These are phyloP conservation scores for Oostethus manadensis DNA, from an alignment of 2,113 vertebrate genomes.

Conservation along the genomic window DNA sequence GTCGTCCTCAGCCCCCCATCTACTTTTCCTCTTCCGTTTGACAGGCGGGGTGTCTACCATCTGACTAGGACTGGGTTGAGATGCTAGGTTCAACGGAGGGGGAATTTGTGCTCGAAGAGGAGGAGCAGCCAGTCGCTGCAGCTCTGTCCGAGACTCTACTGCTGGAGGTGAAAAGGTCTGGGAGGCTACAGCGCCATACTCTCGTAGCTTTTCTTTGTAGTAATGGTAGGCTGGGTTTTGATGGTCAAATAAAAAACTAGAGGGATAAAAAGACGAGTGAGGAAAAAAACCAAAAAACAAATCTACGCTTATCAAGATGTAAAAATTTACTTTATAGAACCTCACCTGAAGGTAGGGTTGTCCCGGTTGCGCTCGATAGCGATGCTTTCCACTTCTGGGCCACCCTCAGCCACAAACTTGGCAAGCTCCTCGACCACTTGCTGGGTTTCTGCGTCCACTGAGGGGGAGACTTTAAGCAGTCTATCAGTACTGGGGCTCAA, in stretches of 20 bases:
- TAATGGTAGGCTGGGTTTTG: conserved; percentile 81
- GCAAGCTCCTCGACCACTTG: conserved; percentile 88
- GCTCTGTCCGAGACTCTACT: conserved; percentile 6
- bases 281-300: neutral
- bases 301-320: too few species aligned
- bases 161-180: conserved; percentile 17
- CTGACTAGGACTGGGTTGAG: conserved; percentile 1
- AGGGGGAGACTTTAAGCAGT: conserved; percentile 98
- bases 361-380: conserved; percentile 85
- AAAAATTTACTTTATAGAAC: neutral
- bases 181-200: conserved; percentile 72
- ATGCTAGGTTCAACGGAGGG: conserved; percentile 47
- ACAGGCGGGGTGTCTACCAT: conserved; percentile 37
- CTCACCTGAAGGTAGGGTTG: conserved; percentile 86
- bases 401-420: conserved; percentile 86
- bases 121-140: conserved; percentile 35
- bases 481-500: conserved; percentile 93
- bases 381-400: conserved; percentile 88
- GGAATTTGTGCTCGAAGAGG: conserved; percentile 9
- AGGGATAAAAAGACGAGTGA: neutral
- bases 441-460: conserved; percentile 89
- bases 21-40: conserved; percentile 91
- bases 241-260: conserved; percentile 87
- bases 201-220: conserved; percentile 84
- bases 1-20: conserved; percentile 92